Evolutionary conservation across 2,888 invertebrate genomes (phyloP), one percentile per base, ranked within the genome.

Genomic region (Sceliomorpha sp.): DNA sequence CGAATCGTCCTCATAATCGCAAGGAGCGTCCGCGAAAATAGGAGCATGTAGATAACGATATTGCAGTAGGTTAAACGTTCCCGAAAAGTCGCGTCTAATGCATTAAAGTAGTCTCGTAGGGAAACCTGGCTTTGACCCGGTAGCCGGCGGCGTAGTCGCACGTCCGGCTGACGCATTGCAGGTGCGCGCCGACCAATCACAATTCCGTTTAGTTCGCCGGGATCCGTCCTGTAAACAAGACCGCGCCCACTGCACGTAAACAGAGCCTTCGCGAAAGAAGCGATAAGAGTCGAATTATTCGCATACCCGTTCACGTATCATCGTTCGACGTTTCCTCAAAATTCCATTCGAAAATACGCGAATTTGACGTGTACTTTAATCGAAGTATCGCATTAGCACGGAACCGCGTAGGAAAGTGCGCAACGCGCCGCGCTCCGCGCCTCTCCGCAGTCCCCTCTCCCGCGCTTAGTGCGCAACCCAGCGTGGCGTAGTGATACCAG

Each of bases 171-270:
- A 93, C 94, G 94, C 94, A 94, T 94, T 94, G 94, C 94, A 94
- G 94, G 94, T 94, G 93, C 92, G 92, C 91, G 90, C 89, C 90
- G 91, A 91, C 94, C 94, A 94, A 94, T 94, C 92, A 91, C 91
- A 91, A 91, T 90, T 91, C 91, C 83, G 88, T 85, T 88, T 85
- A 86, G 86, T 86, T 85, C 82, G 87, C 85, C 86, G 87, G 89
- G 91, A 90, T 91, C 83, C 81, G 91, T 90, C 91, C 91, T 91
- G 91, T 93, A 92, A 91, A 91, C 91, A 92, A 91, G 92, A 90
- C 91, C 90, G 91, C 90, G 90, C 90, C 89, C 89, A 81, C 80
- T 73, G 71, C 74, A 76, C 63, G 59, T 59, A 51, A 68, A 56
- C 59, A 63, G 50, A 47, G 20, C 29, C n/a, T n/a, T n/a, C n/a